These are phyloP conservation scores for Masnerella sp. DNA, from an alignment of 2,888 invertebrate genomes.

Conservation along the genomic window DNA sequence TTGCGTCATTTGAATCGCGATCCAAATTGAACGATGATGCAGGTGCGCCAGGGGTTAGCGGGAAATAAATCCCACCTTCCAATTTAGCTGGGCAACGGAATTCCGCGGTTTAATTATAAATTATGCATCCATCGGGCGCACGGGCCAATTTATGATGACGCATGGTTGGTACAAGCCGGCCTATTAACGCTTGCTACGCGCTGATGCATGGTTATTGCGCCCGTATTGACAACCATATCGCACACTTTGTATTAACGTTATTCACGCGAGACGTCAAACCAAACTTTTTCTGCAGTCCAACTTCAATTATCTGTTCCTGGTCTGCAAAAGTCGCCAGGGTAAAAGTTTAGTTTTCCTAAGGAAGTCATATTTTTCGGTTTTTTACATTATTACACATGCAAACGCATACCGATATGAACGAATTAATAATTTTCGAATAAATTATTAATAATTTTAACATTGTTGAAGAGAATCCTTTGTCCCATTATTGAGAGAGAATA, in stretches of 20 bases:
- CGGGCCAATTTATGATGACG: conserved; percentile 44
- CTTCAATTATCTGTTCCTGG: neutral
- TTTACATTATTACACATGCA: too few relatives aligned
- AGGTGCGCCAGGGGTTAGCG: neutral
- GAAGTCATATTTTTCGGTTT: too few relatives aligned
- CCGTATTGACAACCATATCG: conserved; percentile 9
- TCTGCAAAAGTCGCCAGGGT: too few relatives aligned
- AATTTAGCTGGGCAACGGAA: conserved; percentile 33
- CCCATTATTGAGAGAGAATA: too few relatives aligned
- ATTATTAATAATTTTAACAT: too few relatives aligned
- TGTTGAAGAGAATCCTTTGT: too few relatives aligned
- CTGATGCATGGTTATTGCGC: conserved; percentile 13
- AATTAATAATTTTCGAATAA: too few relatives aligned
- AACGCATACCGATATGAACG: too few relatives aligned
- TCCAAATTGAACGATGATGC: conserved; percentile 73
- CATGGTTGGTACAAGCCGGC: conserved; percentile 13
- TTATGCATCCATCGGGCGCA: conserved; percentile 24
- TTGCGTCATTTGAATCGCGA: conserved; percentile 48
- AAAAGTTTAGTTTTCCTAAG: too few relatives aligned
- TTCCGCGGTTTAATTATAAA: conserved; percentile 40
- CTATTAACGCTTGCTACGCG: conserved; percentile 26
- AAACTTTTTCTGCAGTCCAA: neutral
- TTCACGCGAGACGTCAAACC: neutral
- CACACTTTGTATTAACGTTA: neutral
- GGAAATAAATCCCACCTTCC: conserved; percentile 34